phyloP scores from a whole-genome alignment of 2,797 vertebrate species.

The Varecia variegata region DNA sequence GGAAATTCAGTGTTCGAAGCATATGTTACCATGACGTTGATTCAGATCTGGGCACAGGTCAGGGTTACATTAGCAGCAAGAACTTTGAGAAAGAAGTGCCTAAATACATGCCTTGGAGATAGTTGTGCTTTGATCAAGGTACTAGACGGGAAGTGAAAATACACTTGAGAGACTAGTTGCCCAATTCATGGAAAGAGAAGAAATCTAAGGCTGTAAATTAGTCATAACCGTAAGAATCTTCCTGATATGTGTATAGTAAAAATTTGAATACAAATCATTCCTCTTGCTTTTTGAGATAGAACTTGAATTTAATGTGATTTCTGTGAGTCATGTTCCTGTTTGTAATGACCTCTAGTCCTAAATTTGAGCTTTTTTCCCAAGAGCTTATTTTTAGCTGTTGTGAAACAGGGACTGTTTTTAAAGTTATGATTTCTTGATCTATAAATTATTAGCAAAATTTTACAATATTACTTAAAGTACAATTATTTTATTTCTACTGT shows the following conservation, averaged over 20 bases:
- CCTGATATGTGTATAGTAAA: not conserved
- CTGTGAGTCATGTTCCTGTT: constrained; percentile 15
- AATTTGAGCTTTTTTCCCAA: not conserved
- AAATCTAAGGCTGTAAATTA: not conserved
- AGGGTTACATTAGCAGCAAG: not conserved
- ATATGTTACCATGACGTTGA: not conserved
- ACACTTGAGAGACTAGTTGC: not conserved
- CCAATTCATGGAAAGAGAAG: not conserved
- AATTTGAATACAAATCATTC: not conserved
- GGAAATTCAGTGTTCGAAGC: not conserved
- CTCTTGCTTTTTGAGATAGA: not conserved
- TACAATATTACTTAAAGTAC: not conserved
- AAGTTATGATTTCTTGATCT: constrained; percentile 16
- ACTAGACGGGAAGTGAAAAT: not conserved
- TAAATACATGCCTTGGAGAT: not conserved
- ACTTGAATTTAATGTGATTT: constrained; percentile 2
- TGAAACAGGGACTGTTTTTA: constrained; percentile 1
- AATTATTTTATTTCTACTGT: not conserved
- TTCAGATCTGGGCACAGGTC: not conserved
- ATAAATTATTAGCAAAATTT: not conserved
- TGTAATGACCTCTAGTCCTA: not conserved
- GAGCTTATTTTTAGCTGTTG: constrained; percentile 31
- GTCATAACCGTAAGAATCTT: not conserved
- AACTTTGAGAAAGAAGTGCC: not conserved
- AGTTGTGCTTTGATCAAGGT: not conserved